These are phyloP conservation scores for Indicator indicator DNA, from an alignment of 2,113 vertebrate genomes.

Conservation along the genomic window DNA sequence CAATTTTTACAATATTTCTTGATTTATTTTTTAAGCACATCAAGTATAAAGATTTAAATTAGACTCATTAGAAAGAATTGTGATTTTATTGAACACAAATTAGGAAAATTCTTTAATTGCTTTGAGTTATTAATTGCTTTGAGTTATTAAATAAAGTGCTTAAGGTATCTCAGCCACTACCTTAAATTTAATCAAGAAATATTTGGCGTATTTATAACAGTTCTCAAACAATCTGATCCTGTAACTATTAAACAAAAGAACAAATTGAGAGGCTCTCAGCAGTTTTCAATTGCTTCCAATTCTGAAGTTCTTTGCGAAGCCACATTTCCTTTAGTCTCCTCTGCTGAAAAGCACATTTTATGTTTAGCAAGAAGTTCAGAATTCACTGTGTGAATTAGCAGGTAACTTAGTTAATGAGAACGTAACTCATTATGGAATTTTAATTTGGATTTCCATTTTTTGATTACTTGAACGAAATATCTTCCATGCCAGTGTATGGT, in stretches of 20 bases:
- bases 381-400: neutral
- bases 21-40: neutral
- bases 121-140: neutral
- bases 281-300: neutral
- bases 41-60: conserved; percentile 26
- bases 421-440: neutral
- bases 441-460: neutral
- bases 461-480: neutral
- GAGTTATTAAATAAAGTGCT: neutral
- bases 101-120: neutral
- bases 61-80: neutral
- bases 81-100: neutral
- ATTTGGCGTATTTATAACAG: neutral
- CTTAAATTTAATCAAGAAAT: neutral
- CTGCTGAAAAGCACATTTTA: neutral
- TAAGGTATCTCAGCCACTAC: neutral
- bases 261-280: neutral
- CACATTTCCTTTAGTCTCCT: neutral
- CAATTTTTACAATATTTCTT: neutral
- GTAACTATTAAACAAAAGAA: neutral
- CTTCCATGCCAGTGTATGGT: neutral
- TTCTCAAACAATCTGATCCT: neutral
- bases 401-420: neutral
- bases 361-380: neutral
- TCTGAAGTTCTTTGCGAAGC: neutral